Base-by-base conservation (phyloP, 2,113 vertebrate species). In the Ageneiosus marmoratus region DNA sequence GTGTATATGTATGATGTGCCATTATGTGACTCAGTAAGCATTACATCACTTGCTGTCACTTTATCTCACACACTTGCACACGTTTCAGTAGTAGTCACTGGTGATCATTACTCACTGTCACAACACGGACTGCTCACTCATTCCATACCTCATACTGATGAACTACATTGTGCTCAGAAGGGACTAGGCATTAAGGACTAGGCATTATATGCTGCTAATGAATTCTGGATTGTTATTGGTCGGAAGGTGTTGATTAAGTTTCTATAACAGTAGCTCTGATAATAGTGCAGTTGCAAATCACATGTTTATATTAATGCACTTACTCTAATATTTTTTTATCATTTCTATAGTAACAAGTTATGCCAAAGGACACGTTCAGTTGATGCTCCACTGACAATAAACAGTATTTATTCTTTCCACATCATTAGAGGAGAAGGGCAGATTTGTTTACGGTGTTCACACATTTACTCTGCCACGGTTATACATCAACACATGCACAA, bases 41-140 rank as follows among this genome's bases (percentile, higher is more conserved):
- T 93, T 92, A 93, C 92, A 93, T 94, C 93, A 93, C 91, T 90
- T 85, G 86, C 91, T 90, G 93, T 93, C 91, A 92, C 89, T 87
- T 91, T 88, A 88, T 91, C 83, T 87, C 84, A 37, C 56, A 60
- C 56, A 27, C 56, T n/a, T n/a, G 10, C 44, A 46, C 10, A 10
- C 44, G 44, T 46, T n/a, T n/a, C n/a, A n/a, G n/a, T n/a, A n/a
- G n/a, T n/a, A n/a, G n/a, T n/a, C n/a, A 41, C 5, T 41, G 37
- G 5, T 41, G 37, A 41, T 41, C 37, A 41, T 41, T 5, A 41
- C 5, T 41, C 3, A 41, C 37, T 41, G 5, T 41, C 37, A 5
- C 37, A 48, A 8, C 44, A 46, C 44, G 1, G 8, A 48, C 46
- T 11, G 46, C 12, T 48, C 46, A 48, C 37, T 48, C 46, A 12